Conservation (phyloP, 2,113 vertebrate species). For the Acanthisitta chloris region DNA sequence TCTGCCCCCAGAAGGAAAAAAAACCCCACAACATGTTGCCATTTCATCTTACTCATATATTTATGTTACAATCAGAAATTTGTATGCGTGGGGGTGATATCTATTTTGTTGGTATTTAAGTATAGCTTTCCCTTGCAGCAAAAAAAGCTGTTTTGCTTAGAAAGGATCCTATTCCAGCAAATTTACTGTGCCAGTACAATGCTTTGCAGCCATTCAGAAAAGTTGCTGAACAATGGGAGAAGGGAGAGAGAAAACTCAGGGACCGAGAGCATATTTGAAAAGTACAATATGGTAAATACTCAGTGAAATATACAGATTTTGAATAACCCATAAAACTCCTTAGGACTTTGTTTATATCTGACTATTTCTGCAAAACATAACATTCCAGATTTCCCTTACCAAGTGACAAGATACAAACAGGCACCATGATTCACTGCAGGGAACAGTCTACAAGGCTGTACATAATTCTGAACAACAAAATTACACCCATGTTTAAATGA, state of each 20-base stretch:
- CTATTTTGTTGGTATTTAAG: not conserved
- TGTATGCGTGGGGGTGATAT: rapidly evolving
- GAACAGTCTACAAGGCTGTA: not conserved
- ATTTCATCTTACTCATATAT: not conserved
- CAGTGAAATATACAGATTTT: not conserved
- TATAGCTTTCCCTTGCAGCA: not conserved
- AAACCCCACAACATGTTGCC: not conserved
- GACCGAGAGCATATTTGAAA: not conserved
- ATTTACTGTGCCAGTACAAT: not conserved
- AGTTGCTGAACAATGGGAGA: not conserved
- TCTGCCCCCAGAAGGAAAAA: not conserved
- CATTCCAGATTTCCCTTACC: not conserved
- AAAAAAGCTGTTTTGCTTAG: not conserved
- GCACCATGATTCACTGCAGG: not conserved
- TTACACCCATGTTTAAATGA: conserved; percentile 44
- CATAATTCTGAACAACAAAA: conserved; percentile 45
- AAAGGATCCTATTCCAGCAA: not conserved
- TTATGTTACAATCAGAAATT: not conserved
- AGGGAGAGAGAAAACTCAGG: not conserved
- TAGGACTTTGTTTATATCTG: not conserved
- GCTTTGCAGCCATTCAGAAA: not conserved
- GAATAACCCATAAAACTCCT: not conserved
- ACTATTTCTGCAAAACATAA: not conserved
- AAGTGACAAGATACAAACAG: not conserved
- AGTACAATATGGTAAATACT: not conserved